phyloP scores from a whole-genome alignment of 1,140 invertebrate species.

The Gryon sp. region DNA sequence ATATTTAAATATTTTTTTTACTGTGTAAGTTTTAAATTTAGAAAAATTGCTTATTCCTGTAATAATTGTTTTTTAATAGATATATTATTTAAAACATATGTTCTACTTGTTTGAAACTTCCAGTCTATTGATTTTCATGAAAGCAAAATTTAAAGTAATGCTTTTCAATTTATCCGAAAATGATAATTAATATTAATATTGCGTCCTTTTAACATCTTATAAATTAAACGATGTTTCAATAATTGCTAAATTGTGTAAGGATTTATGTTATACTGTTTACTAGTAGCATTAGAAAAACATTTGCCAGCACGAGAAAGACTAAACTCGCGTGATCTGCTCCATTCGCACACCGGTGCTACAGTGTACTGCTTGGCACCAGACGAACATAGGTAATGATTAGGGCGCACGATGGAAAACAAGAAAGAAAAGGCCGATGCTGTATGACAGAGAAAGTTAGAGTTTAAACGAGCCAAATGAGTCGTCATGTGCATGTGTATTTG shows the following conservation, averaged over 20 bases:
- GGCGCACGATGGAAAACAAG: constrained; percentile 14
- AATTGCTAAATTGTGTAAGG: constrained; percentile 28
- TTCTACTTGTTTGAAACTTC: too few species aligned
- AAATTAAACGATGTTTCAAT: constrained; percentile 10
- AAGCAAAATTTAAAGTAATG: too few species aligned
- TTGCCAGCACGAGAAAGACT: constrained; percentile 32
- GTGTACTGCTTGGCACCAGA: constrained; percentile 35
- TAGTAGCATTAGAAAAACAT: constrained; percentile 29
- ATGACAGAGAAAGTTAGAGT: neutral
- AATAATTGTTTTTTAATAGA: too few species aligned
- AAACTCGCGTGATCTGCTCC: constrained; percentile 44
- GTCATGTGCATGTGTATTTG: constrained; percentile 38
- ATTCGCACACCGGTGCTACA: constrained; percentile 27
- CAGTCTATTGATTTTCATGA: too few species aligned
- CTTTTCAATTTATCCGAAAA: too few species aligned
- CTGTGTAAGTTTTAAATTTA: too few species aligned
- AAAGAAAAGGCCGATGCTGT: neutral
- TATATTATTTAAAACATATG: too few species aligned
- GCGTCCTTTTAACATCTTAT: constrained; percentile 11
- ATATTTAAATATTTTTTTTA: too few species aligned
- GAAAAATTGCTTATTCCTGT: too few species aligned
- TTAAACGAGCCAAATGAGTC: constrained; percentile 14
- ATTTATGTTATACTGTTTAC: constrained; percentile 37
- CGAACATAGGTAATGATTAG: constrained; percentile 41
- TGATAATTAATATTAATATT: too few species aligned